Evolutionary conservation across 2,888 invertebrate genomes (phyloP).

Genomic region (Lysandra bellargus): DNA sequence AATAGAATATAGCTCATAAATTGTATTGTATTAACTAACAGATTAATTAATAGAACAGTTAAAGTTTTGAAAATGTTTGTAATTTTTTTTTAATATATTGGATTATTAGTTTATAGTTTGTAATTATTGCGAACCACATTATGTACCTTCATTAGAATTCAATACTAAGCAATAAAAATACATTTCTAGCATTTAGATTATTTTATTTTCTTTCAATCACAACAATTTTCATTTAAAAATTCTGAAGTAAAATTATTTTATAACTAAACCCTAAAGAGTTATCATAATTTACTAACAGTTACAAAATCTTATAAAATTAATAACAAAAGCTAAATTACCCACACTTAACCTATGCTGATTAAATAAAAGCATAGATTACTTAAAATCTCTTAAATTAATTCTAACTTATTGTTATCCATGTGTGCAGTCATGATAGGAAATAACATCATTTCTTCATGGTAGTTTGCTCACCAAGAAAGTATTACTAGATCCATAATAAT

Average conservation of each 20-base stretch:
- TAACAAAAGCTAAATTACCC: not conserved
- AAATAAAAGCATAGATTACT: not conserved
- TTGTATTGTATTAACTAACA: not conserved
- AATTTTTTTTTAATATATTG: not conserved
- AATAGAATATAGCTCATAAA: not conserved
- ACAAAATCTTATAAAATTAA: slow-evolving; percentile 3
- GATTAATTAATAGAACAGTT: not conserved
- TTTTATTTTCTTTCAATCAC: slow-evolving; percentile 26
- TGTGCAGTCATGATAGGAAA: not conserved
- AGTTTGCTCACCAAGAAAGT: not conserved
- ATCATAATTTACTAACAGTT: not conserved
- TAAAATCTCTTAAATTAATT: not conserved
- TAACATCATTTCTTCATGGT: not conserved
- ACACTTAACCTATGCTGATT: not conserved
- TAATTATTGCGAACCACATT: not conserved
- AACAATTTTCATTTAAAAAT: not conserved
- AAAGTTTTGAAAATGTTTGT: not conserved
- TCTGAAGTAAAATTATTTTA: not conserved
- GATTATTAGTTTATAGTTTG: not conserved
- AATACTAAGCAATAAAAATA: not conserved
- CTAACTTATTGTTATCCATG: not conserved
- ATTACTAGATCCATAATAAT: too few relatives aligned
- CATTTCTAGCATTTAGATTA: slow-evolving; percentile 25
- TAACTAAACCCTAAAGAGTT: not conserved
- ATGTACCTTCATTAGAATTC: not conserved